A percentile compares a stretch with the other conserved stretches of the same genome.
Evolutionary conservation across 1,140 invertebrate genomes (phyloP).

Genomic region (Oreohelix idahoensis): DNA sequence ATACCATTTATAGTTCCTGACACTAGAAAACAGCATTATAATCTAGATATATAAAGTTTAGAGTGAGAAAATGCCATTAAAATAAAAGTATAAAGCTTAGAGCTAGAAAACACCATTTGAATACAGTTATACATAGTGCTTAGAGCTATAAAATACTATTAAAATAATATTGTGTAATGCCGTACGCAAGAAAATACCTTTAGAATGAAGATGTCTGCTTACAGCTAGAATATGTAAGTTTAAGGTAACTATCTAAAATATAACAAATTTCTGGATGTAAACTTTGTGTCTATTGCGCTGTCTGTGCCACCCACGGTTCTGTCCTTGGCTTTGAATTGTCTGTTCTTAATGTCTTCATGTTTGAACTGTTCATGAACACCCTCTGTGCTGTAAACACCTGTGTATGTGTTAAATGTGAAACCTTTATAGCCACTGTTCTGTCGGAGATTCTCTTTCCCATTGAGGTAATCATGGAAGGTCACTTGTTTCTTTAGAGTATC

Average conservation of each 20-base stretch:
- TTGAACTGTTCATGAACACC: slow-evolving; percentile 54
- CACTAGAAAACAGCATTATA: no score
- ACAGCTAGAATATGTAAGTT: no score
- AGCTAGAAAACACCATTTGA: no score
- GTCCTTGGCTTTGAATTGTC: slow-evolving; percentile 18
- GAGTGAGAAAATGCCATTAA: no score
- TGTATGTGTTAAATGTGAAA: slow-evolving; percentile 43
- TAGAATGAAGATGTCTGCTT: no score
- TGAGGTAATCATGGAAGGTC: slow-evolving; percentile 61
- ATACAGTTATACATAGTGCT: no score
- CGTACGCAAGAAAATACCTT: no score
- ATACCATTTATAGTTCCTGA: no score
- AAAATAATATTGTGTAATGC: no score
- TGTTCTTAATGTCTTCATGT: slow-evolving; percentile 59
- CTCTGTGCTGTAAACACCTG: slow-evolving; percentile 40
- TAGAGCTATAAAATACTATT: no score
- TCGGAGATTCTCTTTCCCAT: slow-evolving; percentile 63
- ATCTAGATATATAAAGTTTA: no score
- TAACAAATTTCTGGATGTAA: slow-evolving; percentile 17
- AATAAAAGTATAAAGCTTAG: no score
- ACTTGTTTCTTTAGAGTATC: slow-evolving; percentile 67
- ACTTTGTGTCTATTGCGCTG: neutral
- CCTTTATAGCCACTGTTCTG: slow-evolving; percentile 21
- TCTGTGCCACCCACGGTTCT: neutral
- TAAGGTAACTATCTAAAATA: neutral